Conservation (phyloP, 1,140 invertebrate species). For the Brachionus plicatilis region DNA sequence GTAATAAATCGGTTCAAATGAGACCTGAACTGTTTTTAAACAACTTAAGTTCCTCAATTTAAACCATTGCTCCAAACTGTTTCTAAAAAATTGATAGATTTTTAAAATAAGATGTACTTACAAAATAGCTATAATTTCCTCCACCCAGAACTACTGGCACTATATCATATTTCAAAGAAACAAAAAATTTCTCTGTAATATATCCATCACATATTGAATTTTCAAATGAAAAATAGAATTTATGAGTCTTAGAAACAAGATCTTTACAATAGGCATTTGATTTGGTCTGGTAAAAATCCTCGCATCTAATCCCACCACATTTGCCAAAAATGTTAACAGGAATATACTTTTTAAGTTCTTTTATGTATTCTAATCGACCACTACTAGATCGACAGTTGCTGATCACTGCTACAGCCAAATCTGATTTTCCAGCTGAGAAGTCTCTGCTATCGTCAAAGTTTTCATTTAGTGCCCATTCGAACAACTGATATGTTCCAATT, state of each 20-base stretch:
- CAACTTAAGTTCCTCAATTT: not conserved
- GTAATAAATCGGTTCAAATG: not conserved
- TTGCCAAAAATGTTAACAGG: slow-evolving; percentile 43
- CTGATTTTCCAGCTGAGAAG: not conserved
- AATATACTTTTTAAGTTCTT: slow-evolving; percentile 41
- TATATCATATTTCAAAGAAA: slow-evolving; percentile 38
- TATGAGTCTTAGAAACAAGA: slow-evolving; percentile 43
- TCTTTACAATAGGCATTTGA: not conserved
- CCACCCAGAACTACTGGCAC: slow-evolving; percentile 15
- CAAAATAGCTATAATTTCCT: not conserved
- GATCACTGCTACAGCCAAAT: slow-evolving; percentile 7
- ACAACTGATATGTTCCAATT: not conserved
- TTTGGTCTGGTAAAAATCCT: not conserved
- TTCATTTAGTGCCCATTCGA: not conserved
- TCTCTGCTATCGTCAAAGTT: not conserved
- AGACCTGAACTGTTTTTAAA: not conserved
- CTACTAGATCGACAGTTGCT: slow-evolving; percentile 41
- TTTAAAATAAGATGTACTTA: not conserved
- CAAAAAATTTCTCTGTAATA: slow-evolving; percentile 47
- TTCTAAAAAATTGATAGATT: not conserved
- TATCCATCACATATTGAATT: slow-evolving; percentile 47
- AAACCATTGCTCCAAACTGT: not conserved
- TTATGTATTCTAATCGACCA: slow-evolving; percentile 41
- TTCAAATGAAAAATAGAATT: slow-evolving; percentile 48
- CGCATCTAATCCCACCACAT: slow-evolving; percentile 41